Evolutionary conservation across 2,888 invertebrate species (phyloP).

Genomic region (Pyralis farinalis): DNA sequence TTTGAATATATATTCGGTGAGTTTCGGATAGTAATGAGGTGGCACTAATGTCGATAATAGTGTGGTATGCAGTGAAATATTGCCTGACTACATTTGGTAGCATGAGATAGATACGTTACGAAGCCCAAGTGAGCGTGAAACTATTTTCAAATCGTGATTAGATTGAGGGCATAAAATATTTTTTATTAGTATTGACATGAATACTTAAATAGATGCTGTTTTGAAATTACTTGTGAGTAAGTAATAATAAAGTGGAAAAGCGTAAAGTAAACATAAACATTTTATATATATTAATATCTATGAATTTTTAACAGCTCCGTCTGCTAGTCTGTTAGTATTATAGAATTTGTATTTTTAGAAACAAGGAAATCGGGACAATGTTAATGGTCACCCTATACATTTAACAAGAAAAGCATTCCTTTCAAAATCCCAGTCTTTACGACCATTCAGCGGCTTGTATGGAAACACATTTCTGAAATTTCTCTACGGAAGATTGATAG

Average conservation of each 20-base stretch:
- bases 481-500: slow-evolving; percentile 14
- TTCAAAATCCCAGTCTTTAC: slow-evolving; percentile 29
- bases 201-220: no score
- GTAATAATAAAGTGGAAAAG: no score
- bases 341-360: no score
- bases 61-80: slow-evolving; percentile 1
- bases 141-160: neutral
- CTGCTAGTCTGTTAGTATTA: no score
- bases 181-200: neutral
- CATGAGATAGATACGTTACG: neutral
- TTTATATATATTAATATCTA: no score
- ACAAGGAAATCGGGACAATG: neutral
- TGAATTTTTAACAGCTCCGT: no score
- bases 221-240: no score
- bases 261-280: no score
- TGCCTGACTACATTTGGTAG: neutral
- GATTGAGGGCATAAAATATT: neutral
- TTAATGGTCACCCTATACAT: slow-evolving; percentile 22
- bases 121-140: neutral
- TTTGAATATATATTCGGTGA: slow-evolving; percentile 1
- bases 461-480: slow-evolving; percentile 29
- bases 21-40: neutral
- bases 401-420: slow-evolving; percentile 32
- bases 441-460: slow-evolving; percentile 30
- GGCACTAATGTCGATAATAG: neutral